phyloP scores from a whole-genome alignment of 2,797 vertebrate genomes.

The Hyperoplus immaculatus region DNA sequence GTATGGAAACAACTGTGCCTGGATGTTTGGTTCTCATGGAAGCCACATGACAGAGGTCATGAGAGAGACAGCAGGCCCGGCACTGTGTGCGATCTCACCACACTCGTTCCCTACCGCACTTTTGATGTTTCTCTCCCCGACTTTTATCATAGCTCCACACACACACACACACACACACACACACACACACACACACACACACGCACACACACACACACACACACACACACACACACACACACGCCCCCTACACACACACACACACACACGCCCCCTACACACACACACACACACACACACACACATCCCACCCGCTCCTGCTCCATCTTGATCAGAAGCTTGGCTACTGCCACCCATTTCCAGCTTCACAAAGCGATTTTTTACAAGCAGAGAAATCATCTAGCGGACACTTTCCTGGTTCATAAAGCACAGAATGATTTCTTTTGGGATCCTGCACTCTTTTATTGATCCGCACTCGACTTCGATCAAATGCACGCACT shows the following conservation, averaged over 20 bases:
- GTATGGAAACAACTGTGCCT: constrained; percentile 84
- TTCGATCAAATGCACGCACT: constrained; percentile 77
- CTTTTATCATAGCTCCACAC: constrained; percentile 69
- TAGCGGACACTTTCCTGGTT: constrained; percentile 81
- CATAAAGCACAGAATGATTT: constrained; percentile 75
- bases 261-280: neutral
- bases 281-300: neutral
- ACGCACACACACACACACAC: neutral
- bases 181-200: neutral
- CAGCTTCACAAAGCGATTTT: constrained; percentile 78
- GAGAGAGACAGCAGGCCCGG: constrained; percentile 80
- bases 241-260: neutral
- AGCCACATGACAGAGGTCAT: constrained; percentile 85
- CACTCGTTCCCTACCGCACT: constrained; percentile 70
- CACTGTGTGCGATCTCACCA: constrained; percentile 84
- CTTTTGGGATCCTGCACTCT: constrained; percentile 51
- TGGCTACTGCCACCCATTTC: constrained; percentile 66
- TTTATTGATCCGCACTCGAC: constrained; percentile 71
- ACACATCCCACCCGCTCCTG: neutral
- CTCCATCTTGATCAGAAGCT: constrained; percentile 51
- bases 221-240: neutral
- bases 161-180: constrained; percentile 1
- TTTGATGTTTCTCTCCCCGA: constrained; percentile 77
- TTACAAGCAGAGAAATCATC: constrained; percentile 82
- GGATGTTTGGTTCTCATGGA: constrained; percentile 80